Evolutionary conservation across 2,888 invertebrate genomes (phyloP).

Genomic region (Drosophila tanythrix): DNA sequence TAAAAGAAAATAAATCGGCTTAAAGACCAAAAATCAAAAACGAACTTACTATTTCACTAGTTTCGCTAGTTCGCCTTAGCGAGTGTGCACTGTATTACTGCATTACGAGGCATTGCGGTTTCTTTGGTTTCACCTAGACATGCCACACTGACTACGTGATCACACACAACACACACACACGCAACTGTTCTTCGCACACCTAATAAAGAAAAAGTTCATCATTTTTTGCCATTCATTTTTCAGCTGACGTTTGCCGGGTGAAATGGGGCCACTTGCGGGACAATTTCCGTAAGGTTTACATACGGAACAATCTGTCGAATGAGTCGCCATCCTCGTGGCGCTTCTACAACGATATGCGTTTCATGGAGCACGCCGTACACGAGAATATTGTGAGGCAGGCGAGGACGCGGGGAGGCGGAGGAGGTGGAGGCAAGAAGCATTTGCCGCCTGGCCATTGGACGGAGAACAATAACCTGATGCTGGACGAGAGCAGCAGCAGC

Average conservation of each 20-base stretch:
- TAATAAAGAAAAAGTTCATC: conserved; percentile 1
- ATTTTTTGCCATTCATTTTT: background rate
- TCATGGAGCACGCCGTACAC: conserved; percentile 79
- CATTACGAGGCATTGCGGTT: conserved; percentile 39
- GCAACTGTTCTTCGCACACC: conserved; percentile 7
- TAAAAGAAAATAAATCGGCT: background rate
- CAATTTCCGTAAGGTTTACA: conserved; percentile 81
- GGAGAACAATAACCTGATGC: conserved; percentile 61
- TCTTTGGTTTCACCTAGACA: conserved; percentile 18
- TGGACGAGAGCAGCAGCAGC: conserved; percentile 31
- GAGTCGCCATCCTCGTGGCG: conserved; percentile 80
- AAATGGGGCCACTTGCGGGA: conserved; percentile 81
- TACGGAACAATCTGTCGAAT: conserved; percentile 77
- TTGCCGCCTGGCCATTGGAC: conserved; percentile 52
- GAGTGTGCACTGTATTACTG: conserved; percentile 15
- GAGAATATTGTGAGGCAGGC: conserved; percentile 78
- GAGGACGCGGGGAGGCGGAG: conserved; percentile 45
- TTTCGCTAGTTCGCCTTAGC: conserved; percentile 1
- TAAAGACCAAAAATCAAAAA: background rate
- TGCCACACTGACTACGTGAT: background rate
- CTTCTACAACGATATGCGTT: conserved; percentile 80
- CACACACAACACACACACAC: background rate
- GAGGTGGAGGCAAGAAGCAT: conserved; percentile 55
- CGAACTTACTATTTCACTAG: background rate
- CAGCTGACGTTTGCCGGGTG: conserved; percentile 79